These are phyloP conservation scores for Leptopilina myrica DNA, from an alignment of 2,888 invertebrate genomes.

Conservation along the genomic window DNA sequence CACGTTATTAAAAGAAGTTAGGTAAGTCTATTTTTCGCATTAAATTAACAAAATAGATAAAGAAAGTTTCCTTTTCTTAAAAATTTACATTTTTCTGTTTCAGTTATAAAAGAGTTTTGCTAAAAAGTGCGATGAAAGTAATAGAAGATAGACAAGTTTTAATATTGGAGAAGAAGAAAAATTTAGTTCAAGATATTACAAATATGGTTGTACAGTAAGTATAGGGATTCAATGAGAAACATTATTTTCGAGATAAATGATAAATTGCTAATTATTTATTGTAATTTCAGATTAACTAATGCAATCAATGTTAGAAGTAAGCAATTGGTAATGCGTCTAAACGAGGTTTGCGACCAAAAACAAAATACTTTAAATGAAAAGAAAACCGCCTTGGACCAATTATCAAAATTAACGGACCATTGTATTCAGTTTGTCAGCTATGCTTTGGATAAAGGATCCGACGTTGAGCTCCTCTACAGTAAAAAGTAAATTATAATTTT, in stretches of 20 bases:
- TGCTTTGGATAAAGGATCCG: slow-evolving; percentile 88
- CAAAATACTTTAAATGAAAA: slow-evolving; percentile 90
- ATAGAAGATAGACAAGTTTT: slow-evolving; percentile 89
- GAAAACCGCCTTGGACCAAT: slow-evolving; percentile 87
- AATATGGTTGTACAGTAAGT: slow-evolving; percentile 90
- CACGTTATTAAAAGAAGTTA: slow-evolving; percentile 84
- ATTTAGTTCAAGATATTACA: slow-evolving; percentile 91
- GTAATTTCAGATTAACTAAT: slow-evolving; percentile 82
- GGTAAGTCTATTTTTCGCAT: slow-evolving; percentile 69
- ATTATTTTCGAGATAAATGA: not conserved
- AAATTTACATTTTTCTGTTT: slow-evolving; percentile 41
- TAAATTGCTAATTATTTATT: slow-evolving; percentile 10
- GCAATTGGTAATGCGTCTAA: slow-evolving; percentile 87
- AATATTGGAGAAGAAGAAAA: slow-evolving; percentile 91
- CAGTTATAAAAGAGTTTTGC: slow-evolving; percentile 72
- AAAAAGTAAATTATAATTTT: slow-evolving; percentile 82
- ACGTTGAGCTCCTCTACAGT: slow-evolving; percentile 89
- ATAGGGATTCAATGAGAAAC: not conserved
- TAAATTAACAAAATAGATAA: not conserved
- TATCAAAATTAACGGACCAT: slow-evolving; percentile 92
- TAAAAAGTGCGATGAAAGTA: slow-evolving; percentile 80
- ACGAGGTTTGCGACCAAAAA: slow-evolving; percentile 87
- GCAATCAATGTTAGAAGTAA: slow-evolving; percentile 90
- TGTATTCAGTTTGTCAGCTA: slow-evolving; percentile 90
- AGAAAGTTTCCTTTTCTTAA: not conserved